phyloP scores from a whole-genome alignment of 2,797 vertebrate genomes.

The Periparus ater region DNA sequence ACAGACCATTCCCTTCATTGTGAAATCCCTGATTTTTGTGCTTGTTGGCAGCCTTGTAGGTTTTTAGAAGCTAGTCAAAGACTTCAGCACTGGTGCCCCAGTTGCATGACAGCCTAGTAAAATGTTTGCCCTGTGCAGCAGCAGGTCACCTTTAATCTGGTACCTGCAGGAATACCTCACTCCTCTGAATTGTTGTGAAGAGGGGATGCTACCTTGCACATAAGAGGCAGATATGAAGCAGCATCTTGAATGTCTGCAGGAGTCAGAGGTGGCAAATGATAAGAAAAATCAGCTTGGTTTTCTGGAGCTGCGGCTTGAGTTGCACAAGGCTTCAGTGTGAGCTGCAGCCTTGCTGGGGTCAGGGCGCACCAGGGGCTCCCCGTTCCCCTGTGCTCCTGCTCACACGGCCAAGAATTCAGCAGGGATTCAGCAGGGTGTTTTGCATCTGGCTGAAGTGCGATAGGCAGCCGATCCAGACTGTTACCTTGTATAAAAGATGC shows the following conservation, averaged over 20 bases:
- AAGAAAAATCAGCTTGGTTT: background rate
- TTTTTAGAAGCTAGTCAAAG: background rate
- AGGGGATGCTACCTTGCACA: background rate
- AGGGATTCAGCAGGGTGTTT: rapidly evolving
- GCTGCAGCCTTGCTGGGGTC: background rate
- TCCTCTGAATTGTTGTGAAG: background rate
- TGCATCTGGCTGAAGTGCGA: background rate
- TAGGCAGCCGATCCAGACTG: rapidly evolving
- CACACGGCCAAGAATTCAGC: rapidly evolving
- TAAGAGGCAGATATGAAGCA: background rate
- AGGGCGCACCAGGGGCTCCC: background rate
- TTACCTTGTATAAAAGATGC: background rate
- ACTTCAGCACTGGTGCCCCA: background rate
- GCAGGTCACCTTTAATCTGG: background rate
- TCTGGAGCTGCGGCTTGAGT: background rate
- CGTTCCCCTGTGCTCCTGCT: rapidly evolving
- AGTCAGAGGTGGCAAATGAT: background rate
- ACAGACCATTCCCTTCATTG: background rate
- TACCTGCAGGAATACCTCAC: background rate
- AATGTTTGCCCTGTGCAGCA: background rate
- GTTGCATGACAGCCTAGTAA: background rate
- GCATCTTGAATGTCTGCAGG: background rate
- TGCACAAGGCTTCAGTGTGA: background rate
- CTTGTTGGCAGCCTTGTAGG: background rate
- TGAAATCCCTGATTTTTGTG: background rate